Evolutionary conservation across 2,113 vertebrate genomes (phyloP).

Genomic region (Sorex araneus): DNA sequence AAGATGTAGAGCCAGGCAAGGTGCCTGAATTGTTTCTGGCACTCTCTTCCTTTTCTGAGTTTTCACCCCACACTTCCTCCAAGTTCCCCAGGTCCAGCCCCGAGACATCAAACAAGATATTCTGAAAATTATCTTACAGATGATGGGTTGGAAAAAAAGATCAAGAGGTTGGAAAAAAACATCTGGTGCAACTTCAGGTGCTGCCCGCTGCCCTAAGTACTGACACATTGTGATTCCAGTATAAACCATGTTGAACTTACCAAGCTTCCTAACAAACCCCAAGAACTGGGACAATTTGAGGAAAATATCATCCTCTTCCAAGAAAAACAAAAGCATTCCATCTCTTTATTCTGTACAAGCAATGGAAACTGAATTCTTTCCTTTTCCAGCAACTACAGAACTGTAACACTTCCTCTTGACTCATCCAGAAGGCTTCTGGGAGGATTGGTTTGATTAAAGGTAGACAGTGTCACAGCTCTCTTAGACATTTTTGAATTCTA

Average conservation of each 20-base stretch:
- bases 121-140: background rate
- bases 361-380: background rate
- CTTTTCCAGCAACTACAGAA: background rate
- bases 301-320: background rate
- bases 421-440: background rate
- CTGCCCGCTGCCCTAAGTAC: rapidly evolving
- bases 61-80: background rate
- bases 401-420: background rate
- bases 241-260: background rate
- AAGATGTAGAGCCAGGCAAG: background rate
- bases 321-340: constrained; percentile 11
- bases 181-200: background rate
- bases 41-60: background rate
- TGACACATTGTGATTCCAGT: background rate
- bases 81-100: background rate
- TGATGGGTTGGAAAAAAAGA: background rate
- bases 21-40: background rate
- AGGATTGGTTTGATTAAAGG: background rate
- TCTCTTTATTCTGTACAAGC: background rate
- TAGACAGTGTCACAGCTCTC: background rate
- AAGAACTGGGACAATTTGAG: background rate
- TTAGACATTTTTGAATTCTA: background rate
- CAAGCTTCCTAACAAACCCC: background rate
- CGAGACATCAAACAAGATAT: background rate
- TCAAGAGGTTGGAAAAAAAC: background rate